These are phyloP conservation scores for Protonibea diacanthus DNA, from an alignment of 2,797 vertebrate genomes.

Conservation along the genomic window DNA sequence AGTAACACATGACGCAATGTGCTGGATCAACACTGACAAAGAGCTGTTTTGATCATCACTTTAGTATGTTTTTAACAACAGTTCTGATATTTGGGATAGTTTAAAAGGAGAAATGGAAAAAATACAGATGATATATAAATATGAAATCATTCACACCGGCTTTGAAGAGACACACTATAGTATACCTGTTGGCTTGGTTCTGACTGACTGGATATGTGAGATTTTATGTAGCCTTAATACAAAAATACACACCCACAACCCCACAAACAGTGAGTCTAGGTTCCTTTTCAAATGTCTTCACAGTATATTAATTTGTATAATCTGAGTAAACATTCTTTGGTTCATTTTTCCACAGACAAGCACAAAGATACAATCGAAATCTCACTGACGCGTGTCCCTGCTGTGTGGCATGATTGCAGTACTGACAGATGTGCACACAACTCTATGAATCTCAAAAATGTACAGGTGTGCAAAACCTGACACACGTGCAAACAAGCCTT, in stretches of 20 bases:
- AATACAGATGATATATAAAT: neutral
- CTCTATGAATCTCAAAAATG: constrained; percentile 44
- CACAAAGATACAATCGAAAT: constrained; percentile 10
- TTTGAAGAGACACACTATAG: constrained; percentile 16
- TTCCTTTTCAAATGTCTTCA: neutral
- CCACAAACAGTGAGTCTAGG: neutral
- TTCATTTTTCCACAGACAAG: constrained; percentile 10
- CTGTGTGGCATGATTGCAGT: constrained; percentile 4
- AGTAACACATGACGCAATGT: neutral
- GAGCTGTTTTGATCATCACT: neutral
- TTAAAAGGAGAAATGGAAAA: neutral
- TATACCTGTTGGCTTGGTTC: neutral
- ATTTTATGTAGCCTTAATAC: neutral
- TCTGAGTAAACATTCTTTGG: neutral
- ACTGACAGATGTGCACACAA: constrained; percentile 36
- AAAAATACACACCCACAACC: neutral
- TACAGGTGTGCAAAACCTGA: constrained; percentile 48
- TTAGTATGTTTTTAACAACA: neutral
- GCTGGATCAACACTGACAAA: neutral
- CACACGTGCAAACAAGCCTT: constrained; percentile 32
- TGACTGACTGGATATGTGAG: neutral
- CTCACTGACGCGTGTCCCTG: constrained; percentile 1
- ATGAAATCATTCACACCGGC: neutral
- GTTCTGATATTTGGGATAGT: neutral
- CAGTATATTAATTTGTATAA: neutral